These are phyloP conservation scores for Pristis pectinata DNA, from an alignment of 2,797 vertebrate species.

Conservation along the genomic window DNA sequence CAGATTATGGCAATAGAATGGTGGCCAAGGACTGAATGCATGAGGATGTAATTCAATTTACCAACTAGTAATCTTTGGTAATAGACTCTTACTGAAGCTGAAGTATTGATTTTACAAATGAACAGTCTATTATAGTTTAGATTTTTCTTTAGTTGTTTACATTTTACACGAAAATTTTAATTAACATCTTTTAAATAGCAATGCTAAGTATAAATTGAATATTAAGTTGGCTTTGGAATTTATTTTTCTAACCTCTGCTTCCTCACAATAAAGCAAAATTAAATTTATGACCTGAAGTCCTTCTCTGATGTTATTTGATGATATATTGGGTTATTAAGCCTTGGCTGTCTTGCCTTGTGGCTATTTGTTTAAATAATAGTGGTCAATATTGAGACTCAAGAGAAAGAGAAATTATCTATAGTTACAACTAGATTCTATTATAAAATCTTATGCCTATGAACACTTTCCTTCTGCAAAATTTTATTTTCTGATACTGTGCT, in stretches of 20 bases:
- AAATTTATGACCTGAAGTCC: neutral
- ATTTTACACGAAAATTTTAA: neutral
- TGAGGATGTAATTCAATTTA: neutral
- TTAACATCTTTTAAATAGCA: neutral
- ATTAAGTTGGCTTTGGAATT: neutral
- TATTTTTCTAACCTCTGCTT: neutral
- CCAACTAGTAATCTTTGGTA: neutral
- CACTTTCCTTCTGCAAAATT: neutral
- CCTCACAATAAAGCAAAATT: neutral
- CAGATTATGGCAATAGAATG: neutral
- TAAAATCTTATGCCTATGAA: neutral
- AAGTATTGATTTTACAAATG: neutral
- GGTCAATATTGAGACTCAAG: neutral
- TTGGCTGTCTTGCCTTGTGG: neutral
- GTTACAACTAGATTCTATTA: neutral
- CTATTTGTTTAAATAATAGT: neutral
- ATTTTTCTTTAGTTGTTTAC: neutral
- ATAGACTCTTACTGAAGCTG: neutral
- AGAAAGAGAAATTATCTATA: neutral
- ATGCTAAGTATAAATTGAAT: neutral
- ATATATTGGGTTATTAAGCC: neutral
- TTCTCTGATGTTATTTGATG: neutral
- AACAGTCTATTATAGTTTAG: neutral
- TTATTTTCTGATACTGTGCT: neutral
- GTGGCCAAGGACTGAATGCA: neutral